Conservation (phyloP, 1,140 invertebrate species). For the Eufriesea mexicana region DNA sequence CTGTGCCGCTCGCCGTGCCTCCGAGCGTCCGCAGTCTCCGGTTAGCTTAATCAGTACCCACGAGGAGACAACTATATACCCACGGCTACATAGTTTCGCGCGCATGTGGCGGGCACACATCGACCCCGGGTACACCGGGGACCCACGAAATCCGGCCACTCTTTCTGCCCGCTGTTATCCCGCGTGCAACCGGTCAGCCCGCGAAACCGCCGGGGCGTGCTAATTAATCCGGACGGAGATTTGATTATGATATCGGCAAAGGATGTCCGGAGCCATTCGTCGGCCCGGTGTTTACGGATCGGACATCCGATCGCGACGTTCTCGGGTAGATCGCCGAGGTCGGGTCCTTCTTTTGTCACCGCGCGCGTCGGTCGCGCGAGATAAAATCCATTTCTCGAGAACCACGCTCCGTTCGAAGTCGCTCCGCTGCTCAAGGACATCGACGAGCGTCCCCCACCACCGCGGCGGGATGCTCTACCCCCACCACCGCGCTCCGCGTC, state of each 20-base stretch:
- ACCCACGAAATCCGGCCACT: background rate
- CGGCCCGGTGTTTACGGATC: too few species aligned
- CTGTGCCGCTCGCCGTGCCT: constrained; percentile 17
- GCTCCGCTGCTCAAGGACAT: background rate
- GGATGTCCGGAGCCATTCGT: background rate
- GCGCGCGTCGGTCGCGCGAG: background rate
- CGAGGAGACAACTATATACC: constrained; percentile 69
- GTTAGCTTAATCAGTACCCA: constrained; percentile 69
- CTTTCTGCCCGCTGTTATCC: background rate
- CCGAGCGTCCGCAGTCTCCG: constrained; percentile 34
- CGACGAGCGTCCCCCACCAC: too few species aligned
- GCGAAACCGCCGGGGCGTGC: constrained; percentile 14
- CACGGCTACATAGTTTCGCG: constrained; percentile 61
- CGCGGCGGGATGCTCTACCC: too few species aligned
- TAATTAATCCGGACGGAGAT: constrained; percentile 41
- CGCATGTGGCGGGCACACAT: constrained; percentile 48
- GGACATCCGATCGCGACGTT: background rate
- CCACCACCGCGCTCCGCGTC: too few species aligned
- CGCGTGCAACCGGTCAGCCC: background rate
- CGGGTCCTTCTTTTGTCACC: too few species aligned
- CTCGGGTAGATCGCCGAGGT: background rate
- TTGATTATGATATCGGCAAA: constrained; percentile 23
- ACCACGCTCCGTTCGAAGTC: background rate
- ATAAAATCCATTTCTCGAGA: background rate
- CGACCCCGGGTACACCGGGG: constrained; percentile 16